A percentile compares a stretch with the other conserved stretches of the same genome.
These are phyloP conservation scores for Cotesia congregata DNA, from an alignment of 2,888 invertebrate species.

Conservation along the genomic window DNA sequence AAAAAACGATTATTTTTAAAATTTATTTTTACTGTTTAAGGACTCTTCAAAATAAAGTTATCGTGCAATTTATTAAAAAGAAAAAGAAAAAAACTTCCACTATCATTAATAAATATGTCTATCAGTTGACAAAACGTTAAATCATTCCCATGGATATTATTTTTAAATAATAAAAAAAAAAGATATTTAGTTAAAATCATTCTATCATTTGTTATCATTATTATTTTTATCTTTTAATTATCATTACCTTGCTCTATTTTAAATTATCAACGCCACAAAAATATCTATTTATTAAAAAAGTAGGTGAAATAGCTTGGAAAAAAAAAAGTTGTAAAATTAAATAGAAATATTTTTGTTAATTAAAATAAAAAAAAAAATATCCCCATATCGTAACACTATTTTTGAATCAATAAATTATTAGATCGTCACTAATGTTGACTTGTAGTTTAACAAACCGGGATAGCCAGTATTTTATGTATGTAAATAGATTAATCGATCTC, in stretches of 20 bases:
- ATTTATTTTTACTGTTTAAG: not conserved
- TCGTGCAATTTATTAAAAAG: not conserved
- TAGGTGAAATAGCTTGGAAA: not conserved
- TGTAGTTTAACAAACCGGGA: not conserved
- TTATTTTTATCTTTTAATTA: not conserved
- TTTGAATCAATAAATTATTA: not conserved
- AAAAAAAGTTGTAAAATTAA: constrained; percentile 10
- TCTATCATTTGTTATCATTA: constrained; percentile 8
- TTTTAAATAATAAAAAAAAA: constrained; percentile 27
- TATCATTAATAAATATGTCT: constrained; percentile 12
- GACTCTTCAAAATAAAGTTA: not conserved
- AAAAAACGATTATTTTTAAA: too few species aligned
- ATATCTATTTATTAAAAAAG: not conserved
- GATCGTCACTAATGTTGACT: not conserved
- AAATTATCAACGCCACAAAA: not conserved
- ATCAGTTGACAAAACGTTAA: constrained; percentile 28
- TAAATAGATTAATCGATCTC: constrained; percentile 1
- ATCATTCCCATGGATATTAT: constrained; percentile 41
- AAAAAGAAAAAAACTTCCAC: not conserved
- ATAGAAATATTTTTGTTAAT: constrained; percentile 7
- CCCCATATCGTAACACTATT: not conserved
- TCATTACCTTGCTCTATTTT: constrained; percentile 11
- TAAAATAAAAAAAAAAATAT: not conserved
- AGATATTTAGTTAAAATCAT: not conserved
- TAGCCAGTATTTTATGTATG: not conserved